Evolutionary conservation across 2,113 vertebrate genomes (phyloP).

Genomic region (Thalassarche chlororhynchos): DNA sequence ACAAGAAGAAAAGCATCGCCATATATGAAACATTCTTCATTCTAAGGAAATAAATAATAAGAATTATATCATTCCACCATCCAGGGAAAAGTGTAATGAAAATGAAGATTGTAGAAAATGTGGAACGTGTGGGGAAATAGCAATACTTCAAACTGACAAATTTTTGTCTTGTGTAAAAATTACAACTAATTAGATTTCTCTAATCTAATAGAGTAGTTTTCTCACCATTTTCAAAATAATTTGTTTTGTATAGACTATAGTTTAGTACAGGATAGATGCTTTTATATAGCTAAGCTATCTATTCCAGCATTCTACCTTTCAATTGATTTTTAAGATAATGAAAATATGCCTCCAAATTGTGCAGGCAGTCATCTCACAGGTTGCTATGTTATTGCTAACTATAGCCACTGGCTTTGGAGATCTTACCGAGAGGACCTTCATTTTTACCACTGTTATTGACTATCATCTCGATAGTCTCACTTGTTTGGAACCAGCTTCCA

Average conservation of each 20-base stretch:
- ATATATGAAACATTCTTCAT: background rate
- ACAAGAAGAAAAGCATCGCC: background rate
- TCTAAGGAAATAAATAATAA: background rate
- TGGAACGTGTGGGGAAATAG: background rate
- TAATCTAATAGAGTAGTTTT: background rate
- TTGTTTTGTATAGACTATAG: background rate
- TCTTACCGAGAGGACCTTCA: background rate
- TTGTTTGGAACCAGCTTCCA: background rate
- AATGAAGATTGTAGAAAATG: background rate
- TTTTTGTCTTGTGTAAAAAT: background rate
- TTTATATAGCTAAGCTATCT: background rate
- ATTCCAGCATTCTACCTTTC: background rate
- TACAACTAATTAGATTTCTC: slow-evolving; percentile 16
- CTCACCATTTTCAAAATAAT: background rate
- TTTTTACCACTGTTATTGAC: background rate
- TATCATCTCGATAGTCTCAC: background rate
- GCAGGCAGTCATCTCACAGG: background rate
- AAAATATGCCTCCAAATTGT: background rate
- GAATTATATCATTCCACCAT: background rate
- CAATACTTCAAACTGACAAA: background rate
- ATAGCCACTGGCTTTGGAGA: background rate
- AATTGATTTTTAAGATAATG: background rate
- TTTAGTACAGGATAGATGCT: background rate
- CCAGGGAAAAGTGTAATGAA: background rate
- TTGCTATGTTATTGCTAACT: background rate